Evolutionary conservation across 2,113 vertebrate genomes (phyloP), one percentile per base, ranked within the genome.

Genomic region (Tinamus guttatus): DNA sequence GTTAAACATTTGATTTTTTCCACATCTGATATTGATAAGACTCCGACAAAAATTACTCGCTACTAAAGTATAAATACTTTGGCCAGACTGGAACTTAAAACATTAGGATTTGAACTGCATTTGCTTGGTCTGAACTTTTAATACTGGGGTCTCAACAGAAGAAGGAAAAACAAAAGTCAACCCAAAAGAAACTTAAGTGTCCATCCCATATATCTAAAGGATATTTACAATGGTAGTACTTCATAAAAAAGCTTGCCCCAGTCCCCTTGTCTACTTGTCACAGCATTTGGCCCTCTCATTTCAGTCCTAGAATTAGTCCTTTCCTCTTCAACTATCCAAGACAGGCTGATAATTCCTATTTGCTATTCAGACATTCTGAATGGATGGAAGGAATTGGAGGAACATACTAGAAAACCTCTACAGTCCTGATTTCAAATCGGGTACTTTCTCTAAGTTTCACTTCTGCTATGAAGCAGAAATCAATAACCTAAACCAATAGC

Each of bases 1-100:
- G 83, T 93, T 90, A 77, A 25, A 56, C 16, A 95, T 52, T 36
- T 94, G 79, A 69, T 97, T 70, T 95, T 91, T 49, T 49, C 47
- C 78, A 67, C 85, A 80, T 69, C 90, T 93, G 25, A 87, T 41
- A 95, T 19, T 41, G 40, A 95, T 84, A 52, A 85, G 28, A 95
- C 47, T 91, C 1, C 59, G 24, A 67, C 17, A 34, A 54, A 9
- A 38, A 41, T 27, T 21, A 68, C 9, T 80, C 56, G 54, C 16
- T 65, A 43, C 76, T 78, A 30, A 80, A 87, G 36, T 12, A 54
- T 17, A 81, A 76, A 1, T 22, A 28, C 22, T 62, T 30, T 28
- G 45, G 65, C 59, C 63, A 96, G 93, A 77, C 30, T 30, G 68
- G 45, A 93, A 67, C 1, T 30, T 63, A 30, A 30, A 63, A 11